Evolutionary conservation across 1,140 invertebrate species (phyloP), one percentile per base, ranked within the genome.

Genomic region (Drosophila obscura): DNA sequence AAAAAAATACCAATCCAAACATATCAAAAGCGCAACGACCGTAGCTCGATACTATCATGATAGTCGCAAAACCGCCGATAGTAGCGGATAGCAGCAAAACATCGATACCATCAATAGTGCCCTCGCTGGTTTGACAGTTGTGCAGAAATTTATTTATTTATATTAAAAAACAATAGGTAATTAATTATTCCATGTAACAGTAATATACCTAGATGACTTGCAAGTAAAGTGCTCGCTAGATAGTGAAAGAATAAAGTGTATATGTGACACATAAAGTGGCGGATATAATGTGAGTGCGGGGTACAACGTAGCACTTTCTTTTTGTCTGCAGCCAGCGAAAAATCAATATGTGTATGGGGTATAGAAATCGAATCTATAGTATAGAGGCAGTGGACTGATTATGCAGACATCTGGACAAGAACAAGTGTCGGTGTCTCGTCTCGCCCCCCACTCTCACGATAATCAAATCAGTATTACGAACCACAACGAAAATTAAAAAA

Each of bases 271-370:
- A 16, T 5, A 5, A 5, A 13, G 11, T 5, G 45, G 24, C 35
- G 11, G 22, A 69, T 50, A 35, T 45, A 22, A 15, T 49, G 31
- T 16, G 35, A 39, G 35, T 39, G 35, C 65, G 44, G 52, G 67
- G 52, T 71, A 65, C 67, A 71, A 71, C 67, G 67, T 57, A 71
- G 67, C 67, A 71, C 67, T 71, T 71, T 71, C 67, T 71, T 71
- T 69, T 71, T 35, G 66, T 11, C 51, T 68, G 44, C 44, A 24
- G 44, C 44, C 26, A 11, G 63, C 26, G 67, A 71, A 71, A 71
- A 71, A 71, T 71, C 67, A 71, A 71, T 71, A 71, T 57, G 26
- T 57, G 66, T 26, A 67, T 57, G 53, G 63, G 66, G 66, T 69
- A 69, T 57, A 69, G 31, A 69, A 69, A 71, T 69, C 52, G 44